Evolutionary conservation across 2,113 vertebrate species (phyloP).

Genomic region (sheep (Ovis aries)): DNA sequence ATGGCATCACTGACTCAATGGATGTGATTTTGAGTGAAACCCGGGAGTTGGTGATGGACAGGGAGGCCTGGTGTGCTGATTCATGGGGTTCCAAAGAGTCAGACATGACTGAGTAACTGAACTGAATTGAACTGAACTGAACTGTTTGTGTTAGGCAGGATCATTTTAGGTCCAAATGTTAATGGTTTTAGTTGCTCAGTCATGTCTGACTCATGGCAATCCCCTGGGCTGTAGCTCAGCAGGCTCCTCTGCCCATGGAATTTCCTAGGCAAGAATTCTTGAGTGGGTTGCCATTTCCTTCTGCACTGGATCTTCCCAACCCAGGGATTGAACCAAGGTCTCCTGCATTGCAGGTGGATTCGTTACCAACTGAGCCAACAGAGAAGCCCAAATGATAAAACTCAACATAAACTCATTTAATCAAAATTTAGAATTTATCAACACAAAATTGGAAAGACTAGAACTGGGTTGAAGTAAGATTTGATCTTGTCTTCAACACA

Average conservation of each 20-base stretch:
- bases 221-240: not conserved
- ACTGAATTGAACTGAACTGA: no score
- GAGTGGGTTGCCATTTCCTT: not conserved
- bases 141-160: not conserved
- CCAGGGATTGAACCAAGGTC: not conserved
- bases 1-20: no score
- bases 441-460: not conserved
- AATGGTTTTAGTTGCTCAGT: not conserved
- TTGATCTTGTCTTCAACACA: not conserved
- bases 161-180: not conserved
- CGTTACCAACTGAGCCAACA: not conserved
- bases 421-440: not conserved
- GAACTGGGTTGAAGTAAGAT: not conserved
- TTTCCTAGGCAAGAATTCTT: not conserved
- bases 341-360: not conserved
- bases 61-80: no score
- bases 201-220: not conserved
- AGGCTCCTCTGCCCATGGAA: not conserved
- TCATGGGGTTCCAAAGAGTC: accelerated
- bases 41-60: no score
- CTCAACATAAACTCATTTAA: not conserved
- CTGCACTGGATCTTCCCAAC: not conserved
- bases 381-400: not conserved
- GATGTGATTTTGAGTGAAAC: no score
- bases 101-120: no score